Evolutionary conservation across 2,797 vertebrate genomes (phyloP).

Genomic region (Adrianichthys oophorus): DNA sequence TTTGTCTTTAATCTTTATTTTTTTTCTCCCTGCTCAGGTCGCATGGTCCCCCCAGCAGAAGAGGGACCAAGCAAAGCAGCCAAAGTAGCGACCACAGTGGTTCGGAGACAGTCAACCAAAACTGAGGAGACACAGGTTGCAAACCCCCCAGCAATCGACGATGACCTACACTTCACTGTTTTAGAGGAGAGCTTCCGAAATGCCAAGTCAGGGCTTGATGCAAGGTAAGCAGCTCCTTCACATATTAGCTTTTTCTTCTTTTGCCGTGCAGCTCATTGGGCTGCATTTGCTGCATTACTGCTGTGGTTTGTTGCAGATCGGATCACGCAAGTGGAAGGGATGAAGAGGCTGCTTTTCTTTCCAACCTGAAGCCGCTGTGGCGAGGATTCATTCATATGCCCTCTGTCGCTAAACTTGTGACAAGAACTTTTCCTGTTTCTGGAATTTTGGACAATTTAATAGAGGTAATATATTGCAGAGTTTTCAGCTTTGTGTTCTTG

Average conservation of each 20-base stretch:
- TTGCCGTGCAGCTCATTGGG: background rate
- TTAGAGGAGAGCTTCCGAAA: slow-evolving; percentile 88
- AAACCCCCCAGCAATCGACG: slow-evolving; percentile 72
- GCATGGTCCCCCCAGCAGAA: slow-evolving; percentile 94
- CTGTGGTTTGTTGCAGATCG: slow-evolving; percentile 71
- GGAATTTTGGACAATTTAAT: slow-evolving; percentile 90
- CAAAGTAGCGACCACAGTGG: slow-evolving; percentile 90
- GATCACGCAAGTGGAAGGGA: slow-evolving; percentile 83
- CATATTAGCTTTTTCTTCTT: background rate
- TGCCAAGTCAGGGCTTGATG: slow-evolving; percentile 69
- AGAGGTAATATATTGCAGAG: slow-evolving; percentile 76
- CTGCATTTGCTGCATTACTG: background rate
- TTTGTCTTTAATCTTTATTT: background rate
- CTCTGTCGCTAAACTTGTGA: slow-evolving; percentile 94
- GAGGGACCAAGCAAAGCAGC: slow-evolving; percentile 90
- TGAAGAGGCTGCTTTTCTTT: slow-evolving; percentile 88
- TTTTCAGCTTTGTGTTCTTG: too few relatives aligned
- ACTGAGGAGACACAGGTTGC: slow-evolving; percentile 82
- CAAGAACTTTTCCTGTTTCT: slow-evolving; percentile 94
- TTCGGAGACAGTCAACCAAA: slow-evolving; percentile 86
- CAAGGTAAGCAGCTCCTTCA: slow-evolving; percentile 33
- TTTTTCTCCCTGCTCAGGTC: slow-evolving; percentile 73
- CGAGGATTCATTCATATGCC: slow-evolving; percentile 96
- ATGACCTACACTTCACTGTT: slow-evolving; percentile 85
- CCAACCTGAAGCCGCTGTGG: slow-evolving; percentile 88